Conservation (phyloP, 1,140 invertebrate species). For the Diprion similis region DNA sequence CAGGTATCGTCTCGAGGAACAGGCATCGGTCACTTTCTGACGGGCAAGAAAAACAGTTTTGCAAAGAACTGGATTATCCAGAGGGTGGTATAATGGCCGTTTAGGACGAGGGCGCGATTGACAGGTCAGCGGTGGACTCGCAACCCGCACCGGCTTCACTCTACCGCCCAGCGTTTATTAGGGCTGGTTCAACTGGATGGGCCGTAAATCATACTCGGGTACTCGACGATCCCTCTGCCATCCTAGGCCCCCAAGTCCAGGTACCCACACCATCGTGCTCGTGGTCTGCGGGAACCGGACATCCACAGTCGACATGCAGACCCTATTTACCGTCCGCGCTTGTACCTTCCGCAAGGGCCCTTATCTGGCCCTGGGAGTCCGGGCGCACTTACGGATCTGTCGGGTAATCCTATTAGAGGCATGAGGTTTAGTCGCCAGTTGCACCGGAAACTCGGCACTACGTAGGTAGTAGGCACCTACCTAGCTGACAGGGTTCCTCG, state of each 20-base stretch:
- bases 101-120: slow-evolving; percentile 15
- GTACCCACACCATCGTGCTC: background rate
- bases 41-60: background rate
- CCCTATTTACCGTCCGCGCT: too few species aligned
- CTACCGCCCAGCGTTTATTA: background rate
- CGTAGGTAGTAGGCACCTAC: slow-evolving; percentile 8
- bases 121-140: slow-evolving; percentile 39
- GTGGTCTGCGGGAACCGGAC: too few species aligned
- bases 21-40: too few species aligned
- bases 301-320: too few species aligned
- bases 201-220: slow-evolving; percentile 13
- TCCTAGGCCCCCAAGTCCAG: background rate
- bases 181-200: slow-evolving; percentile 34
- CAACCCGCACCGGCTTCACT: too few species aligned
- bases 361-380: background rate
- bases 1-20: too few species aligned
- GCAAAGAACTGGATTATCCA: background rate
- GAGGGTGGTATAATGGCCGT: background rate
- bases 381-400: slow-evolving; percentile 35
- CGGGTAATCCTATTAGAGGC: slow-evolving; percentile 45
- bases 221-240: background rate
- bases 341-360: slow-evolving; percentile 23
- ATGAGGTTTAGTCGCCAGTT: slow-evolving; percentile 33
- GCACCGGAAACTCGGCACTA: slow-evolving; percentile 28
- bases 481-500: too few species aligned